A percentile compares a stretch with the other conserved stretches of the same genome.
Evolutionary conservation across 2,113 vertebrate species (phyloP).

Genomic region (Anoura caudifer): DNA sequence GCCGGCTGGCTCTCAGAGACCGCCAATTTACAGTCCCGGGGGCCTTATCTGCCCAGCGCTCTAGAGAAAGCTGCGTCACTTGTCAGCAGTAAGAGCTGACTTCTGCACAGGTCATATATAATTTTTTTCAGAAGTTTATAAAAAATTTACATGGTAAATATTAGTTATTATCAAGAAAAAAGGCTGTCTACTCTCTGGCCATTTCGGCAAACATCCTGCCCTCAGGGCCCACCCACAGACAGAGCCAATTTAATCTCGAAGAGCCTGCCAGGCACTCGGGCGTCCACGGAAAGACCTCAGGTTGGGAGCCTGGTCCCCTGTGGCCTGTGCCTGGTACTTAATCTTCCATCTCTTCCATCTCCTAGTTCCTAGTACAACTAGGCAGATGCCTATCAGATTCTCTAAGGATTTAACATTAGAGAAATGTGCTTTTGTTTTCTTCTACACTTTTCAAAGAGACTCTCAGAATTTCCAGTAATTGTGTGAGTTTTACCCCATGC

Average conservation of each 20-base stretch:
- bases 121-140: neutral
- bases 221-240: neutral
- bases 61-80: neutral
- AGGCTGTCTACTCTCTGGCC: neutral
- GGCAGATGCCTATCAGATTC: neutral
- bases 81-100: neutral
- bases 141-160: constrained; percentile 2
- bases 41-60: neutral
- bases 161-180: neutral
- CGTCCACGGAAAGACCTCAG: neutral
- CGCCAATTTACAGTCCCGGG: neutral
- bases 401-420: neutral
- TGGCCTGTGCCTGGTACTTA: neutral
- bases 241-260: neutral
- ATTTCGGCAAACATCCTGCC: neutral
- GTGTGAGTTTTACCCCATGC: neutral
- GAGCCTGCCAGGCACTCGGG: neutral
- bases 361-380: too few species aligned
- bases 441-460: neutral
- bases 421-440: neutral
- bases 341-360: neutral
- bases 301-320: neutral
- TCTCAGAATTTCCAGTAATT: neutral
- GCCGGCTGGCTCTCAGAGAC: neutral
- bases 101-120: neutral